A percentile compares a stretch with the other conserved stretches of the same genome.
Evolutionary conservation across 2,888 invertebrate genomes (phyloP).

Genomic region (Nineta flava): DNA sequence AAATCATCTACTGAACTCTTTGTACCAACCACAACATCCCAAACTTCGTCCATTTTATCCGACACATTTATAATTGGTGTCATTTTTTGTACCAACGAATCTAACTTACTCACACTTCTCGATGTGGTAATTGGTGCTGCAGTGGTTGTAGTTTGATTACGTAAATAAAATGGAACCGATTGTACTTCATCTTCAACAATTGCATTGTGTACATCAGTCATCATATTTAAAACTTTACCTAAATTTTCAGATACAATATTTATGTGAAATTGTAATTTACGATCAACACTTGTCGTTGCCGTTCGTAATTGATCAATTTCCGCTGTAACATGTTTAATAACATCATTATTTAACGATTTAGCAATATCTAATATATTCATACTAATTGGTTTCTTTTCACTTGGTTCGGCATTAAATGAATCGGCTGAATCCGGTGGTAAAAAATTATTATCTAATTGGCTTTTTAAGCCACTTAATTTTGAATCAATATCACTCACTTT

Average conservation of each 20-base stretch:
- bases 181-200: conserved; percentile 55
- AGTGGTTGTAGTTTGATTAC: conserved; percentile 38
- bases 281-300: conserved; percentile 61
- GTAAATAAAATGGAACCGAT: conserved; percentile 24
- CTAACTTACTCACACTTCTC: conserved; percentile 47
- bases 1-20: conserved; percentile 76
- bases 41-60: conserved; percentile 82
- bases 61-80: conserved; percentile 72
- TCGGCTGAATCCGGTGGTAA: conserved; percentile 46
- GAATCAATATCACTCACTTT: conserved; percentile 72
- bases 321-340: conserved; percentile 64
- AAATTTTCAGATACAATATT: conserved; percentile 70
- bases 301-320: conserved; percentile 65
- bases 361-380: conserved; percentile 71
- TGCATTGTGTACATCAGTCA: conserved; percentile 69
- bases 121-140: conserved; percentile 38
- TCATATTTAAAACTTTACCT: conserved; percentile 59
- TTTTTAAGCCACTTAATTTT: conserved; percentile 61
- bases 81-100: conserved; percentile 65
- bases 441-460: conserved; percentile 69
- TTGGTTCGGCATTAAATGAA: conserved; percentile 74
- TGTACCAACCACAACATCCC: conserved; percentile 79
- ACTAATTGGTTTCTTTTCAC: conserved; percentile 73
- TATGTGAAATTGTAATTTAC: conserved; percentile 72
- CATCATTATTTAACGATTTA: conserved; percentile 67